Base-by-base conservation (phyloP, 2,888 invertebrate genomes). In the Salpingus planirostris region DNA sequence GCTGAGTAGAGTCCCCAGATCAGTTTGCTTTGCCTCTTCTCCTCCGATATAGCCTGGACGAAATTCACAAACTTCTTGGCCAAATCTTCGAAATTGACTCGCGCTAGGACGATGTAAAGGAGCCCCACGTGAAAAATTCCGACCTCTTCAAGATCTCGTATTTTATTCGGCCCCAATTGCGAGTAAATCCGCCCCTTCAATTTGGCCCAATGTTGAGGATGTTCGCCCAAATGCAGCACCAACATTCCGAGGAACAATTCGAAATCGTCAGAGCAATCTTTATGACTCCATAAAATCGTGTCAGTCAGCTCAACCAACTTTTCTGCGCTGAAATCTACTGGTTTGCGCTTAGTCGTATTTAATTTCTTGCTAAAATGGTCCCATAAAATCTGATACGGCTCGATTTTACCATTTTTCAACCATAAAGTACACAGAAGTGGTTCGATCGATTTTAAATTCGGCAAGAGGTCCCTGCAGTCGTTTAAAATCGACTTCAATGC, bases 101-200 rank as follows among this genome's bases (percentile, higher is more conserved):
- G 43, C 2, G 50, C 40, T 26, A 64, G 42, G 10, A 49, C 42
- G 12, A 60, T 39, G 36, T 57, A 61, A 24, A 65, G 39, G 10
- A 59, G 25, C 25, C 55, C 44, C 11, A 64, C 51, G 42, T 58
- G 56, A 13, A 44, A 55, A 4, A 62, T 33, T 8, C 62, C 62
- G 22, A 43, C 43, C 23, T 57, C 52, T 11, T 49, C 53, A 14
- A 63, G 50, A 35, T 57, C 56, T 10, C 52, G 57, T 12, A 62
- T 41, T 47, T 62, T 64, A 24, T 57, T 55, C 4, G 57, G 54
- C 2, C 60, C 57, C n/a, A 64, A 44, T 37, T 60, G 60, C 1
- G 62, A 61, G 44, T 60, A 65, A 39, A 65, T 60, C 29, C 64
- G 38, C 2, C 63, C 64, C 36, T 60, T 59, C 21, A 65, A 50